phyloP scores from a whole-genome alignment of 2,888 invertebrate species.

The Tetanocera ferruginea region DNA sequence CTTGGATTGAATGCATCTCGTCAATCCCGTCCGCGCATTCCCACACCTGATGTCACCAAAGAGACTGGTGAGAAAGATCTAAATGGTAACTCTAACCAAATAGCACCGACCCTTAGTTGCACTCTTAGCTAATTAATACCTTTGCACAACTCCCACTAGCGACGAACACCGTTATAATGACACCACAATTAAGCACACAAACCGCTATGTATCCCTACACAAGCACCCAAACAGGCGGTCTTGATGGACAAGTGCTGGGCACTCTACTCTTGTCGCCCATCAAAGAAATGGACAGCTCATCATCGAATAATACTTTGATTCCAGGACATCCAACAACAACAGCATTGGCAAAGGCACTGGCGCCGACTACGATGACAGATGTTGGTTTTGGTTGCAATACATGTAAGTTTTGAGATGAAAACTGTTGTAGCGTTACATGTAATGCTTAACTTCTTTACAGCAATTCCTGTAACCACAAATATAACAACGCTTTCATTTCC shows the following conservation, averaged over 20 bases:
- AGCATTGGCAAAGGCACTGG: slow-evolving; percentile 83
- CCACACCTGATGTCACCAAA: slow-evolving; percentile 89
- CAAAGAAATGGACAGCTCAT: slow-evolving; percentile 84
- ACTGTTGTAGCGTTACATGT: not conserved
- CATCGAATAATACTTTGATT: slow-evolving; percentile 81
- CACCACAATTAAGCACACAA: slow-evolving; percentile 74
- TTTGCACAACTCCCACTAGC: slow-evolving; percentile 65
- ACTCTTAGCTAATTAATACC: slow-evolving; percentile 56
- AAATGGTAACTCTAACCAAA: slow-evolving; percentile 69
- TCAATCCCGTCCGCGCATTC: slow-evolving; percentile 87
- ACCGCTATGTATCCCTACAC: slow-evolving; percentile 69
- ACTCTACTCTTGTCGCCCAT: slow-evolving; percentile 85
- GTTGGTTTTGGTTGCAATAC: slow-evolving; percentile 49
- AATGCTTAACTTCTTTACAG: slow-evolving; percentile 43
- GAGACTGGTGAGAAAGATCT: slow-evolving; percentile 81
- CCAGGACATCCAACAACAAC: slow-evolving; percentile 81
- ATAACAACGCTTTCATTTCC: slow-evolving; percentile 68
- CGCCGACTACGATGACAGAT: slow-evolving; percentile 69
- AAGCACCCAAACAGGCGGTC: slow-evolving; percentile 62
- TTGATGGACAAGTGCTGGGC: slow-evolving; percentile 81
- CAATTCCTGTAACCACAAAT: slow-evolving; percentile 57
- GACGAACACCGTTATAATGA: slow-evolving; percentile 75
- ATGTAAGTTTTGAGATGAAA: slow-evolving; percentile 50
- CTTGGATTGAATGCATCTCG: slow-evolving; percentile 70
- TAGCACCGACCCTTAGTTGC: slow-evolving; percentile 42